phyloP scores from a whole-genome alignment of 2,797 vertebrate genomes.

The Hybognathus amarus region DNA sequence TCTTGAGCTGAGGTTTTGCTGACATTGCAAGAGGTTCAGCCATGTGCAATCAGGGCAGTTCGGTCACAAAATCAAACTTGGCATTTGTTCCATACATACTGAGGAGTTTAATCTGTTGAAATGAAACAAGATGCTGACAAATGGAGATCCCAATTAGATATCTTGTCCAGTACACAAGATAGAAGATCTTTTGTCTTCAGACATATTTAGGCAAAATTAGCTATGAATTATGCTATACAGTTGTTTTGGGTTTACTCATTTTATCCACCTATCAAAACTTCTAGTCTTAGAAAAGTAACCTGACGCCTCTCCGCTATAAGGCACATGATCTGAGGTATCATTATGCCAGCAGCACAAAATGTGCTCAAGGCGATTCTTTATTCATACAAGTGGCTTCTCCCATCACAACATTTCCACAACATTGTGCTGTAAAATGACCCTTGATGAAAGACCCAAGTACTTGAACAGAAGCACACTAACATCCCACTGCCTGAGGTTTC shows the following conservation, averaged over 20 bases:
- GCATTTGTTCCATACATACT: neutral
- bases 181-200: neutral
- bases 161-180: neutral
- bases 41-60: neutral
- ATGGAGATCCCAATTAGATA: neutral
- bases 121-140: neutral
- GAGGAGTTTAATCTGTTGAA: neutral
- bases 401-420: neutral
- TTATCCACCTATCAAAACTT: neutral
- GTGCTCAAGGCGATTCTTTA: neutral
- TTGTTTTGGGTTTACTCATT: no score
- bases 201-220: neutral
- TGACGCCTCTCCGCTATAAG: neutral
- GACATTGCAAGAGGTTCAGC: slow-evolving; percentile 16
- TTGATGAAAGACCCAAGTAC: neutral
- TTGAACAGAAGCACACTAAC: neutral
- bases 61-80: neutral
- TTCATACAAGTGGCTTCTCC: neutral
- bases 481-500: neutral
- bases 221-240: neutral
- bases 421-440: neutral
- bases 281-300: neutral
- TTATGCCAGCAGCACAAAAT: neutral
- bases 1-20: neutral
- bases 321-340: neutral